Percentiles rank a stretch among this genome's conserved stretches.
Evolutionary conservation across 92 coral and sea anemone genomes (phyloP).

Genomic region (Actinostola sp.): DNA sequence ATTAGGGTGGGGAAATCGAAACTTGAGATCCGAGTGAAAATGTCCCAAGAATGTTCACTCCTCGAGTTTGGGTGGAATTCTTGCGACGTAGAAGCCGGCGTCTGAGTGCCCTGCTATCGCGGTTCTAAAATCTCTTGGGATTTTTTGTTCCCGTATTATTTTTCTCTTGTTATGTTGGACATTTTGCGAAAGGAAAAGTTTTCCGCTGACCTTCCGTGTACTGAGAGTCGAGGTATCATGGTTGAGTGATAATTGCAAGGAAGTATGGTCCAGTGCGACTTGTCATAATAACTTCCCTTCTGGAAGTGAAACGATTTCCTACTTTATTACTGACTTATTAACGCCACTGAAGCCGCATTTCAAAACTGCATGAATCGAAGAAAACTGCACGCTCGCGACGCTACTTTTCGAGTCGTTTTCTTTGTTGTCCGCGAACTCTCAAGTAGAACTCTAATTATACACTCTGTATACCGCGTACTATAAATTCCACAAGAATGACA

Average conservation of each 20-base stretch:
- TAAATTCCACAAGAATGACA: too few relatives aligned
- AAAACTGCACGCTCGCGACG: background rate
- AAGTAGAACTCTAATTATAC: too few relatives aligned
- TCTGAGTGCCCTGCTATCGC: too few relatives aligned
- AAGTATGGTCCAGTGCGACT: background rate
- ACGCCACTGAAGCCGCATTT: background rate
- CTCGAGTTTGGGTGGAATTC: background rate
- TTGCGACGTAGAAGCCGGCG: background rate
- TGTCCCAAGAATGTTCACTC: conserved; percentile 15
- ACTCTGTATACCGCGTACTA: too few relatives aligned
- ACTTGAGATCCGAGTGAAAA: background rate
- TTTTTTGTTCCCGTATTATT: too few relatives aligned
- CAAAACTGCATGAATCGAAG: background rate
- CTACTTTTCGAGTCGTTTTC: background rate
- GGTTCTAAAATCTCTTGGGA: too few relatives aligned
- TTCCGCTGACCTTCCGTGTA: background rate
- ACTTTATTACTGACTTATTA: background rate
- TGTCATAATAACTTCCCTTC: conserved; percentile 14
- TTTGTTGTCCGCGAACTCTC: too few relatives aligned
- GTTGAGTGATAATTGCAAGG: background rate
- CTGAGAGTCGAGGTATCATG: too few relatives aligned
- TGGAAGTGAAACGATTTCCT: conserved; percentile 9
- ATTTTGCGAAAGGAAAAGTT: background rate
- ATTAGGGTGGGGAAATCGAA: conserved; percentile 14
- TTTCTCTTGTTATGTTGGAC: too few relatives aligned